Conservation (phyloP, 2,797 vertebrate species). For the Paramormyrops hopkinsi region DNA sequence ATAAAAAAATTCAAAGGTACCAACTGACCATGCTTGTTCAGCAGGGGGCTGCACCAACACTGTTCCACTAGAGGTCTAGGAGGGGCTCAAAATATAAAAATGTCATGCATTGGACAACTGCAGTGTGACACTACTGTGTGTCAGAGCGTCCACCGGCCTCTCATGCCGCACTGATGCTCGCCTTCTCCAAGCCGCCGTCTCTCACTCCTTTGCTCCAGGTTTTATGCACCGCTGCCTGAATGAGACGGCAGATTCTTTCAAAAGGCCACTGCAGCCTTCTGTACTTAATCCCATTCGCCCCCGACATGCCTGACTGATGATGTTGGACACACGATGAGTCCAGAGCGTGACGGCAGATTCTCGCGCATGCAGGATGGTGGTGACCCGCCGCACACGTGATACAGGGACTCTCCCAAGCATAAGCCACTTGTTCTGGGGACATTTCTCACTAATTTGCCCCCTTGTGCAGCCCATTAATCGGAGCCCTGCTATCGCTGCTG, state of each 20-base stretch:
- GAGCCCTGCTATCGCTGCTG: background rate
- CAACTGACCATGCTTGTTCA: background rate
- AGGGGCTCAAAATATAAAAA: background rate
- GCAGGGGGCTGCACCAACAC: background rate
- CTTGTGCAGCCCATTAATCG: background rate
- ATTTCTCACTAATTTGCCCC: conserved; percentile 39
- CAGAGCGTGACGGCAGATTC: background rate
- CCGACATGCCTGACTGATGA: background rate
- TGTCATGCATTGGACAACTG: background rate
- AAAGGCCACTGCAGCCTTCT: background rate
- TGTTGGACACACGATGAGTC: background rate
- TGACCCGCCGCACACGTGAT: background rate
- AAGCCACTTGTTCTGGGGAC: conserved; percentile 9
- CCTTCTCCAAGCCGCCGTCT: background rate
- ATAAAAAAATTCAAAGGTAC: background rate
- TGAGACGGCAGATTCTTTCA: background rate
- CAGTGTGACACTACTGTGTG: background rate
- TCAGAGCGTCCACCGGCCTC: background rate
- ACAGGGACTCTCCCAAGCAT: background rate
- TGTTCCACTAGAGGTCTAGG: background rate
- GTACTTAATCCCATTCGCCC: background rate
- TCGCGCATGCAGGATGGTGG: background rate
- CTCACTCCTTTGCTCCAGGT: background rate
- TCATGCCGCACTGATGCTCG: background rate
- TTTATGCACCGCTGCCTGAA: background rate